Evolutionary conservation across 2,888 invertebrate genomes (phyloP).

Genomic region (Therioaphis trifolii): DNA sequence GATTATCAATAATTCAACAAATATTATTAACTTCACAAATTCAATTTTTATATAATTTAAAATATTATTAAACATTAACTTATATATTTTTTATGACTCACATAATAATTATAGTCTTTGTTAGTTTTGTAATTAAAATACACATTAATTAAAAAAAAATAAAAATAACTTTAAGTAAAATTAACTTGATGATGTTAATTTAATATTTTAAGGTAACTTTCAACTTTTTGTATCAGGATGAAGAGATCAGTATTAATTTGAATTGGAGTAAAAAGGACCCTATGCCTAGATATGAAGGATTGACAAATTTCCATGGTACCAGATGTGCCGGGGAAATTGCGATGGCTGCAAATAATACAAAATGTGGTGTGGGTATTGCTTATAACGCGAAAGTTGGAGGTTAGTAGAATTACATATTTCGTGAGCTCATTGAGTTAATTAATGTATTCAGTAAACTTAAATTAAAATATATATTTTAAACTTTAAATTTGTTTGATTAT

Average conservation of each 20-base stretch:
- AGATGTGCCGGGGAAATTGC: slow-evolving; percentile 91
- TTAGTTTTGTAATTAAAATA: background rate
- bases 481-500: background rate
- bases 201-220: background rate
- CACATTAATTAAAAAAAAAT: background rate
- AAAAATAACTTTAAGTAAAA: background rate
- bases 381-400: slow-evolving; percentile 87
- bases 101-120: too few species aligned
- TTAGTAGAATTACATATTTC: slow-evolving; percentile 66
- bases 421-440: background rate
- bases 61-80: too few species aligned
- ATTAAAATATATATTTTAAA: background rate
- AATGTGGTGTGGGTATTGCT: slow-evolving; percentile 94
- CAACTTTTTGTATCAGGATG: slow-evolving; percentile 74
- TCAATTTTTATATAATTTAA: too few species aligned
- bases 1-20: too few species aligned
- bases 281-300: slow-evolving; percentile 76
- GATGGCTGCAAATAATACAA: slow-evolving; percentile 87
- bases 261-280: slow-evolving; percentile 85
- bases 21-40: too few species aligned
- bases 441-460: background rate
- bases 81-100: too few species aligned
- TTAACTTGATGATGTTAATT: background rate
- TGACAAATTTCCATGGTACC: slow-evolving; percentile 84
- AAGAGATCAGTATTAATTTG: slow-evolving; percentile 86